Evolutionary conservation across 2,888 invertebrate genomes (phyloP).

Genomic region (Pheosia tremula): DNA sequence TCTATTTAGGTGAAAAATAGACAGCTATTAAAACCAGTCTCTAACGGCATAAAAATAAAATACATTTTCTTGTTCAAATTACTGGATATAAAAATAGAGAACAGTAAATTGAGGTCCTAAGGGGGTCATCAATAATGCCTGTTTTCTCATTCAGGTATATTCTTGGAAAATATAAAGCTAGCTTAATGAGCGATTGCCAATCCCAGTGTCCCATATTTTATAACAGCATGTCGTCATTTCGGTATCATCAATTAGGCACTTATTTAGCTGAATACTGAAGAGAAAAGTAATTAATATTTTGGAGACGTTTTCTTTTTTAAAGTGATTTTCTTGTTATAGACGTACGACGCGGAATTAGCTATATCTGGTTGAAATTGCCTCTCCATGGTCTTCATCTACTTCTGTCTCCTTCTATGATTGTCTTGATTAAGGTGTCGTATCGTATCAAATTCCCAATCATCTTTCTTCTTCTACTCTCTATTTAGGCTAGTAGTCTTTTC

Average conservation of each 20-base stretch:
- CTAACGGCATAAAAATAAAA: constrained; percentile 23
- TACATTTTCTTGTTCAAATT: constrained; percentile 33
- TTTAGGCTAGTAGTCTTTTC: too few relatives aligned
- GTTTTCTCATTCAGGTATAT: not conserved
- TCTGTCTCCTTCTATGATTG: too few relatives aligned
- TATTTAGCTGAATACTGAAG: not conserved
- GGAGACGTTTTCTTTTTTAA: too few relatives aligned
- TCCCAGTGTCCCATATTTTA: not conserved
- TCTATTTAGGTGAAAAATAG: constrained; percentile 29
- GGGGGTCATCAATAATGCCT: not conserved
- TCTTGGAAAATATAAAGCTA: constrained; percentile 1
- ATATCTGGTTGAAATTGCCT: too few relatives aligned
- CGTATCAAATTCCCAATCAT: too few relatives aligned
- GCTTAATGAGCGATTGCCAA: constrained; percentile 1
- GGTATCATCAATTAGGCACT: not conserved
- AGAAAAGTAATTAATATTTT: not conserved
- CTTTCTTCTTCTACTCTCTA: too few relatives aligned
- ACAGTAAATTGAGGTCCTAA: constrained; percentile 36
- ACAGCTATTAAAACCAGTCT: constrained; percentile 36
- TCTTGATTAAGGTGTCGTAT: too few relatives aligned
- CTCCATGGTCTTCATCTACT: too few relatives aligned
- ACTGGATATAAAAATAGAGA: constrained; percentile 27
- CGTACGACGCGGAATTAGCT: too few relatives aligned
- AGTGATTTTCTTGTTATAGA: too few relatives aligned
- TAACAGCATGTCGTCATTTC: not conserved